Evolutionary conservation across 2,113 vertebrate genomes (phyloP).

Genomic region (Cyprinodon tularosa): DNA sequence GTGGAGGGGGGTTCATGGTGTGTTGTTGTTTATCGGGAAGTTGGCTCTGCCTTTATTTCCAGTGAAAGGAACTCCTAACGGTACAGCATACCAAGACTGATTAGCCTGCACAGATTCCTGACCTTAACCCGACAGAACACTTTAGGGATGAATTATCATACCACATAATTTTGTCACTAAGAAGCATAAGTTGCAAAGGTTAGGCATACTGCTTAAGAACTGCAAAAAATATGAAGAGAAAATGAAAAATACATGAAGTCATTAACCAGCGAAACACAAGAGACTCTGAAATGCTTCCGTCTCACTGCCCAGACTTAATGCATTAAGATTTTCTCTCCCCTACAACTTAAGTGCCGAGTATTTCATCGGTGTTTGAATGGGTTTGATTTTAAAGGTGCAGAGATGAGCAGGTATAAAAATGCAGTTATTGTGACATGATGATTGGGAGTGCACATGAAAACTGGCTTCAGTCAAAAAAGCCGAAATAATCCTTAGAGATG

Average conservation of each 20-base stretch:
- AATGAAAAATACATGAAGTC: conserved; percentile 9
- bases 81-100: too few species aligned
- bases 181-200: background rate
- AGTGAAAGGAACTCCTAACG: too few species aligned
- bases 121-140: too few species aligned
- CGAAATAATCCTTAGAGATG: background rate
- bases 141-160: too few species aligned
- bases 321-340: conserved; percentile 23
- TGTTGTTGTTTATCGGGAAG: too few species aligned
- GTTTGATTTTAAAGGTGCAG: background rate
- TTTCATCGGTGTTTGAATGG: background rate
- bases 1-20: too few species aligned
- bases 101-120: too few species aligned
- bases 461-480: background rate
- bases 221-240: conserved; percentile 29
- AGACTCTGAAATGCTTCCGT: conserved; percentile 25
- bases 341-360: conserved; percentile 15
- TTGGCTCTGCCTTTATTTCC: too few species aligned
- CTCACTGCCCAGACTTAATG: conserved; percentile 27
- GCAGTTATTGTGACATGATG: background rate
- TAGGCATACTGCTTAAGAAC: conserved; percentile 12
- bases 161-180: background rate
- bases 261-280: background rate
- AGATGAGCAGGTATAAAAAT: background rate
- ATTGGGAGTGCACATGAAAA: background rate